Conservation (phyloP, 2,113 vertebrate genomes). For the Bucco capensis region DNA sequence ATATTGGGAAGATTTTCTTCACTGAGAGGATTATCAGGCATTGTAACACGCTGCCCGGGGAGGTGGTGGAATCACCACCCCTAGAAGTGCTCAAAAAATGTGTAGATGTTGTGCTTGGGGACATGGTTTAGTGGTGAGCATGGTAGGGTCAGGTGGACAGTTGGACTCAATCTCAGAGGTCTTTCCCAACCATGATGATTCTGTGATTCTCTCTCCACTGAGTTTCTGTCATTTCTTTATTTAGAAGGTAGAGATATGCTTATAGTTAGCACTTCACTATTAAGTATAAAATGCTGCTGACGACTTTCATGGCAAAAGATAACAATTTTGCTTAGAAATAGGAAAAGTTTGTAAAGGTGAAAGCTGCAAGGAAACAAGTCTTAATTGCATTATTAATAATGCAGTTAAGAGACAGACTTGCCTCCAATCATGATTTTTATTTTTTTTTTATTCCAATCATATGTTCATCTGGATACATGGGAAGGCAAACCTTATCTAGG, state of each 20-base stretch:
- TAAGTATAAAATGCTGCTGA: background rate
- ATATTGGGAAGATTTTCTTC: too few relatives aligned
- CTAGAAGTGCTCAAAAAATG: too few relatives aligned
- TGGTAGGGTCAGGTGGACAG: too few relatives aligned
- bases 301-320: background rate
- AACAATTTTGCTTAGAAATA: background rate
- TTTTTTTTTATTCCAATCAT: background rate
- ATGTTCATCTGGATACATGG: background rate
- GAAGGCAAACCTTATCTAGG: background rate
- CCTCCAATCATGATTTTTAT: rapidly evolving
- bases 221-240: background rate
- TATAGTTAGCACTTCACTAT: background rate
- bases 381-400: background rate
- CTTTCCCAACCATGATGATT: too few relatives aligned
- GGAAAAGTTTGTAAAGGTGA: background rate
- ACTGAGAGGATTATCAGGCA: too few relatives aligned
- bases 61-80: too few relatives aligned
- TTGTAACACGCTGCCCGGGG: too few relatives aligned
- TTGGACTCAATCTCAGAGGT: too few relatives aligned
- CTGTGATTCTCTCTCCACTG: background rate
- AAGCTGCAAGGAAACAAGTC: background rate
- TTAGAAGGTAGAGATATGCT: background rate
- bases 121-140: too few relatives aligned
- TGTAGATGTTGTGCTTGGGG: too few relatives aligned
- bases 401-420: background rate